Evolutionary conservation across 2,113 vertebrate genomes (phyloP).

Genomic region (Mixornis gularis): DNA sequence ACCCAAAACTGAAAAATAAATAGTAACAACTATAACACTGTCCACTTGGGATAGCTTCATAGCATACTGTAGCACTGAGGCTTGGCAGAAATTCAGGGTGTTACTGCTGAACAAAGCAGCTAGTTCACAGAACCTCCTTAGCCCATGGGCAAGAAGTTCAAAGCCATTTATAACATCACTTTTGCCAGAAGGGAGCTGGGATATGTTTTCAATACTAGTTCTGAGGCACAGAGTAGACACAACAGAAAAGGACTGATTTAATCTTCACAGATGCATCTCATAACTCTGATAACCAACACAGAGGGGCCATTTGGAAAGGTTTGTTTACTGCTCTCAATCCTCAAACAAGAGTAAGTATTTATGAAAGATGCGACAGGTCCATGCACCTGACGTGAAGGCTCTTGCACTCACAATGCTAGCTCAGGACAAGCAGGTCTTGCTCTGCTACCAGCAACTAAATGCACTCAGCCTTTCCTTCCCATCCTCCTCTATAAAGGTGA

Average conservation of each 20-base stretch:
- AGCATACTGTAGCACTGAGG: neutral
- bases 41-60: neutral
- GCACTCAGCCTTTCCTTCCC: neutral
- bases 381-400: fast-evolving
- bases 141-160: neutral
- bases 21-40: neutral
- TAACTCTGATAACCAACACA: neutral
- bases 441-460: neutral
- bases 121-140: neutral
- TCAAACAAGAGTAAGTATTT: neutral
- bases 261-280: neutral
- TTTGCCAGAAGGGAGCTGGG: neutral
- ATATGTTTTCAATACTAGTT: neutral
- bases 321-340: neutral
- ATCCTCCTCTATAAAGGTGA: neutral
- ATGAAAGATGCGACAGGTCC: neutral
- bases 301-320: neutral
- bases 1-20: neutral
- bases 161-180: neutral
- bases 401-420: neutral
- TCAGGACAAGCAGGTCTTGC: neutral
- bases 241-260: neutral
- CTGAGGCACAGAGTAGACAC: neutral
- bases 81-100: neutral
- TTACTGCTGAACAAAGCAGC: neutral